phyloP scores from a whole-genome alignment of 2,888 invertebrate genomes.

The Apodemia duryi region DNA sequence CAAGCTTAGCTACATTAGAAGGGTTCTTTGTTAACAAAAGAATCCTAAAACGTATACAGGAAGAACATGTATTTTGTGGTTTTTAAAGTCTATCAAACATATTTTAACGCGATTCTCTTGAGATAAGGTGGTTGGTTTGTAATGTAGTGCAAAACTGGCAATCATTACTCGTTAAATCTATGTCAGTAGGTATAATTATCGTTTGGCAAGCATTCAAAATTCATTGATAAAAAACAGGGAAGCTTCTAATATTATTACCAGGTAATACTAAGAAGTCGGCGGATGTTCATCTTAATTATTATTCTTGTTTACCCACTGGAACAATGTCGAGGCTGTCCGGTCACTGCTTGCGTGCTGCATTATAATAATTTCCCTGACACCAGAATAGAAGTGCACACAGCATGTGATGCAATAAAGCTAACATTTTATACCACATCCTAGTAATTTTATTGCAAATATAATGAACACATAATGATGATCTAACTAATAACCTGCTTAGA shows the following conservation, averaged over 20 bases:
- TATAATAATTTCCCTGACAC: constrained; percentile 37
- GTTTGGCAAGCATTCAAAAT: constrained; percentile 7
- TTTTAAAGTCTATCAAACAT: too few species aligned
- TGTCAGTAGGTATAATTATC: constrained; percentile 10
- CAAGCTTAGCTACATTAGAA: too few species aligned
- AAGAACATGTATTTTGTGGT: too few species aligned
- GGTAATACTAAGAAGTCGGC: constrained; percentile 33
- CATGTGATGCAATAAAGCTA: constrained; percentile 30
- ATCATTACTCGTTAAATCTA: background rate
- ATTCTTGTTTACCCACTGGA: constrained; percentile 47
- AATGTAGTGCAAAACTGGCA: too few species aligned
- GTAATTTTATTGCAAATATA: constrained; percentile 31
- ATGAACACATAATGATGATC: constrained; percentile 36
- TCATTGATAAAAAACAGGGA: constrained; percentile 13
- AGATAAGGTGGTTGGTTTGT: too few species aligned
- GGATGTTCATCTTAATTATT: constrained; percentile 45
- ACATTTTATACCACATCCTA: constrained; percentile 30
- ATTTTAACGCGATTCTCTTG: too few species aligned
- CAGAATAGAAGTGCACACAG: constrained; percentile 29
- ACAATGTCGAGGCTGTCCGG: constrained; percentile 48
- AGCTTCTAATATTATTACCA: constrained; percentile 12
- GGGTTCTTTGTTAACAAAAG: too few species aligned
- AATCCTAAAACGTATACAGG: too few species aligned
- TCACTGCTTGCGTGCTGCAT: constrained; percentile 44
- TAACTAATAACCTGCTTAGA: constrained; percentile 30